Conservation (phyloP, 2,888 invertebrate species). For the Protonemura montana region DNA sequence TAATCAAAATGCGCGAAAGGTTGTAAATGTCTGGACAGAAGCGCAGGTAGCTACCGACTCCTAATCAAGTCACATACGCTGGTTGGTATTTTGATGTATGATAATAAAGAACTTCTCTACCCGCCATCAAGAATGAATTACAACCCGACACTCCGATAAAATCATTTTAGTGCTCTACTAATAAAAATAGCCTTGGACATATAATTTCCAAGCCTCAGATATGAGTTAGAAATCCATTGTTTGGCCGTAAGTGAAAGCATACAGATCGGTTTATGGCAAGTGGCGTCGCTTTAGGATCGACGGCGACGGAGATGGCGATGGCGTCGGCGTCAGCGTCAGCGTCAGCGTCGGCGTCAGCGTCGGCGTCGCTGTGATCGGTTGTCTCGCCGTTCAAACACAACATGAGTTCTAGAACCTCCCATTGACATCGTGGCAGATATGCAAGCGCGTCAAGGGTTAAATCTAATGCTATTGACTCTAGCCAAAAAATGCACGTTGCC, state of each 20-base stretch:
- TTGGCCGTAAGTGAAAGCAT: neutral
- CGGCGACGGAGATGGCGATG: neutral
- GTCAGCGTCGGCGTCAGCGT: too few species aligned
- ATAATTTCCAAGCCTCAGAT: neutral
- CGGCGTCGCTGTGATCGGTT: too few species aligned
- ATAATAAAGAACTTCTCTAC: neutral
- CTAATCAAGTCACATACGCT: too few species aligned
- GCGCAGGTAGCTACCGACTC: too few species aligned
- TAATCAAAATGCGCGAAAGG: too few species aligned
- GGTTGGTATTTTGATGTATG: too few species aligned
- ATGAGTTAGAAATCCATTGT: neutral
- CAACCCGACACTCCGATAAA: neutral
- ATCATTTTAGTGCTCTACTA: too few species aligned
- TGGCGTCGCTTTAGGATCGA: neutral
- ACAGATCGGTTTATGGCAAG: neutral
- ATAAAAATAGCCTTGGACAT: too few species aligned
- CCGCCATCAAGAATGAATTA: neutral
- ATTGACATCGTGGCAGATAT: neutral
- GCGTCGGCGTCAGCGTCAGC: neutral
- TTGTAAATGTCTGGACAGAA: too few species aligned
- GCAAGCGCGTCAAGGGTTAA: neutral
- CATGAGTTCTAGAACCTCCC: too few species aligned
- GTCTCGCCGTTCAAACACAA: neutral
- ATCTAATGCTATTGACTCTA: conserved; percentile 15
- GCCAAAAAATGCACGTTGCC: neutral